Conservation (phyloP, 2,888 invertebrate species). For the Masnerella sp. region DNA sequence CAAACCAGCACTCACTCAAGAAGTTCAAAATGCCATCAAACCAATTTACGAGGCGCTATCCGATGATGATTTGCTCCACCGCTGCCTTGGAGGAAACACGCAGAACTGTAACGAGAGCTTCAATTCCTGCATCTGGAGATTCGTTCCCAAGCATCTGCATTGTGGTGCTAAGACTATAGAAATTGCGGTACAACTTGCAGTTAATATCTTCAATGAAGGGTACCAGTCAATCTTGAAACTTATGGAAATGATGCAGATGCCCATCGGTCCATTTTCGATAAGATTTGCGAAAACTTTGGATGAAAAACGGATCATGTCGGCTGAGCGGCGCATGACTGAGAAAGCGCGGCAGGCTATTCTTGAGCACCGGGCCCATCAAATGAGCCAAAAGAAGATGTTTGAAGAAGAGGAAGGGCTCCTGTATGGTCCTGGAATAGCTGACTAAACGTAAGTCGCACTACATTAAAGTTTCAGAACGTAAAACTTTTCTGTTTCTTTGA, state of each 20-base stretch:
- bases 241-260: slow-evolving; percentile 3
- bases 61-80: slow-evolving; percentile 3
- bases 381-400: neutral
- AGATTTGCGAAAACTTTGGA: neutral
- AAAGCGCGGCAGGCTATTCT: neutral
- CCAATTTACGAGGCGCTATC: slow-evolving; percentile 2
- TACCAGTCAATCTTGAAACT: slow-evolving; percentile 2
- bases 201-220: neutral
- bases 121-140: slow-evolving; percentile 8
- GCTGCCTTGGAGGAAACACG: slow-evolving; percentile 10
- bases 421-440: slow-evolving; percentile 17
- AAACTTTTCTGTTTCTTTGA: too few species aligned
- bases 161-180: neutral
- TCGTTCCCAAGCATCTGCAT: slow-evolving; percentile 15
- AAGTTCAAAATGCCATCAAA: neutral
- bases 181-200: neutral
- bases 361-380: slow-evolving; percentile 9
- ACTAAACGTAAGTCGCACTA: slow-evolving; percentile 18
- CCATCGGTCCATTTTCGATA: neutral
- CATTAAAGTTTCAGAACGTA: too few species aligned
- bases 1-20: neutral
- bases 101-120: slow-evolving; percentile 11
- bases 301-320: neutral
- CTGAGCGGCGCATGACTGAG: neutral
- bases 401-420: slow-evolving; percentile 14